Conservation (phyloP, 2,888 invertebrate species). For the Barypeithes pellucidus region DNA sequence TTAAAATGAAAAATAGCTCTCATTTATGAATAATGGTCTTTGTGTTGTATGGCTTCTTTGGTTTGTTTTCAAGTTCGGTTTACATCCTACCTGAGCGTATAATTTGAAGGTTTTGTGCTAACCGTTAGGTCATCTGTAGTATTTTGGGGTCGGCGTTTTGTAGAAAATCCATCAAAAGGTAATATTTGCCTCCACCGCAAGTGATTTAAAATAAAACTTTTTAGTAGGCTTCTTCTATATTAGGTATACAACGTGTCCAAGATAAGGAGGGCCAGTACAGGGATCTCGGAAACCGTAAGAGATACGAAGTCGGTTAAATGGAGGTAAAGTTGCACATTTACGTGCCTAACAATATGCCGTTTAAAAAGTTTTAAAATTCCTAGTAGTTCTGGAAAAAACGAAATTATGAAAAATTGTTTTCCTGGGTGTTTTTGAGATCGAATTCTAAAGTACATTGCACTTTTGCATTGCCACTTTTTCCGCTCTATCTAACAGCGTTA, state of each 20-base stretch:
- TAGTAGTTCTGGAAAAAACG: too few relatives aligned
- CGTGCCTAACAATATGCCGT: too few relatives aligned
- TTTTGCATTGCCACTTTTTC: too few relatives aligned
- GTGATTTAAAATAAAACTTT: not conserved
- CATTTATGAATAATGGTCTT: constrained; percentile 11
- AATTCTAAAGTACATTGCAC: too few relatives aligned
- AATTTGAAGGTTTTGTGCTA: constrained; percentile 39
- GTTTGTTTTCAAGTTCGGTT: constrained; percentile 38
- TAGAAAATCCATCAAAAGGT: constrained; percentile 16
- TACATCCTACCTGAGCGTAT: constrained; percentile 48
- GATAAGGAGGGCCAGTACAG: too few relatives aligned
- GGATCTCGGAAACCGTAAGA: too few relatives aligned
- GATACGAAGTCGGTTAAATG: too few relatives aligned
- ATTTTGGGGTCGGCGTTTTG: constrained; percentile 20
- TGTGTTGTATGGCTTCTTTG: constrained; percentile 52
- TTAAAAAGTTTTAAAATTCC: too few relatives aligned
- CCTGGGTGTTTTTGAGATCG: too few relatives aligned
- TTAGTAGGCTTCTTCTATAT: not conserved
- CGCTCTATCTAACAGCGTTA: too few relatives aligned
- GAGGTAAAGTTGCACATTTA: too few relatives aligned
- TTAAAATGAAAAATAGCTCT: constrained; percentile 33
- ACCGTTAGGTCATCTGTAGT: constrained; percentile 39
- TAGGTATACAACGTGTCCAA: too few relatives aligned
- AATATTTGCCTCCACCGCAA: constrained; percentile 1
- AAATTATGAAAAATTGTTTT: not conserved